These are phyloP conservation scores for Eriosoma lanigerum DNA, from an alignment of 1,140 invertebrate genomes.

Conservation along the genomic window DNA sequence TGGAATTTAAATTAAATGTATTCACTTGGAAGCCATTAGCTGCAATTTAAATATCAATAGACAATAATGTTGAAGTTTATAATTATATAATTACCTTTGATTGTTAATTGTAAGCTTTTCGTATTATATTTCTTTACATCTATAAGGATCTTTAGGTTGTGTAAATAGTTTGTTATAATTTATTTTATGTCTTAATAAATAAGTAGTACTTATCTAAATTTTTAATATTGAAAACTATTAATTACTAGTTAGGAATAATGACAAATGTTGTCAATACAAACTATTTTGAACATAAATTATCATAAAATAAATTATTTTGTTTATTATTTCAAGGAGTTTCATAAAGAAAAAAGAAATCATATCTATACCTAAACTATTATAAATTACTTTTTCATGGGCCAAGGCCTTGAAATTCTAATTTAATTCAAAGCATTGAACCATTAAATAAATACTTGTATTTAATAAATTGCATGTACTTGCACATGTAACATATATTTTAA, in stretches of 20 bases:
- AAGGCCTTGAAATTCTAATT: conserved; percentile 44
- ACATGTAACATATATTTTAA: neutral
- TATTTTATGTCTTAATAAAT: no score
- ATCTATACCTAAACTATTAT: neutral
- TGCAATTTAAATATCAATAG: no score
- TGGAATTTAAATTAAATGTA: no score
- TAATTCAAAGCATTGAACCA: neutral
- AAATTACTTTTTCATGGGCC: neutral
- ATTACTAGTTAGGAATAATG: neutral
- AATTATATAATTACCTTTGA: no score
- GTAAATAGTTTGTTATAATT: no score
- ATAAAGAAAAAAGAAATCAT: conserved; percentile 21
- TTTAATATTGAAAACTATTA: neutral
- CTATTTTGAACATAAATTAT: no score
- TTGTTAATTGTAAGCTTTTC: no score
- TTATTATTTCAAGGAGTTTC: neutral
- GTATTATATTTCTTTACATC: no score
- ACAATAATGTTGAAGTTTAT: no score
- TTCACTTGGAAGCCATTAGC: no score
- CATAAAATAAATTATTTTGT: neutral
- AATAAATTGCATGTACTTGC: neutral
- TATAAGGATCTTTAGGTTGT: no score
- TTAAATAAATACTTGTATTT: neutral
- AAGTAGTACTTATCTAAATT: no score
- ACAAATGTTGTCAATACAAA: neutral